Base-by-base conservation (phyloP, 2,113 vertebrate genomes). In the Ailuropoda melanoleuca region DNA sequence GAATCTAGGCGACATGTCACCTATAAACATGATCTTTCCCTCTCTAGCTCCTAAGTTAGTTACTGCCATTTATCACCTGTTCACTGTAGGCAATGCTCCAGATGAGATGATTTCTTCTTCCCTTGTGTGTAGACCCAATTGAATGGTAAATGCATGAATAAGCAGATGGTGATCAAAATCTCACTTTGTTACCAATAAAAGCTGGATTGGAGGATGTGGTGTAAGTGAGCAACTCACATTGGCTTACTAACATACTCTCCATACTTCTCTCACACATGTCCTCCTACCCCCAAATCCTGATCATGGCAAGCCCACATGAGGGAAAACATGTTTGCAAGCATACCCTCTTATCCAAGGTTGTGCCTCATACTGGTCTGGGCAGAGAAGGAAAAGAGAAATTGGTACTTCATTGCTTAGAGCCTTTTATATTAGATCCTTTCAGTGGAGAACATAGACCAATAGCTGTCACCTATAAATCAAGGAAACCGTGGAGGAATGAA, bases 301-400 rank as follows among this genome's bases (percentile, higher is more conserved):
- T 43, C 21, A 50, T 17, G 10, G n/a, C 92, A 37, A 68, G 37
- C 8, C n/a, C 37, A 66, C 11, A 1, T 2, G 19, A 77, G 19
- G 37, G 24, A 87, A 83, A 78, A 19, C 29, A 24, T 10, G 29
- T 75, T 58, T 91, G 24, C 29, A 80, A 86, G 18, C 4, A 66
- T 0, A 4, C 1, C 1, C 5, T 19, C 31, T 46, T 7, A 37
- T 26, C 50, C 12, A 55, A 26, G 23, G 68, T 4, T 5, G n/a
- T 50, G 53, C 6, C 31, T 37, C 26, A 15, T 6, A 9, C 21
- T n/a, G n/a, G 19, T 37, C 60, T 23, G 34, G 8, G 13, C 14
- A 60, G 15, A 83, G 15, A 50, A 34, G 8, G n/a, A 48, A 46
- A 24, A 74, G 37, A 53, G 15, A 68, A 34, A 53, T 6, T 13